Evolutionary conservation across 1,140 invertebrate genomes (phyloP).

Genomic region (Chironomus striatipennis): DNA sequence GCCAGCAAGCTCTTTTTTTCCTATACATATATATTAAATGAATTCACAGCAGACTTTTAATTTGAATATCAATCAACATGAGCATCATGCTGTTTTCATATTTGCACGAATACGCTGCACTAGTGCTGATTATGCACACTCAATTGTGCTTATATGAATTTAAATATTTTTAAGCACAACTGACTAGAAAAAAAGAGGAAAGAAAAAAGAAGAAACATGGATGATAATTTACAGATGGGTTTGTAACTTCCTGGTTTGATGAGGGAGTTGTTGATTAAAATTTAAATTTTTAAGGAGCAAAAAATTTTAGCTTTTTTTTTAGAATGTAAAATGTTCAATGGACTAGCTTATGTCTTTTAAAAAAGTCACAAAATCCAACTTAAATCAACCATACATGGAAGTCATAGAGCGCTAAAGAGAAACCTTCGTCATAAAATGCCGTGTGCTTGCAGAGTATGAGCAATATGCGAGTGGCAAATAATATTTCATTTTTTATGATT

Average conservation of each 20-base stretch:
- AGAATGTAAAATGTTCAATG: too few species aligned
- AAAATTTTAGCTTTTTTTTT: too few species aligned
- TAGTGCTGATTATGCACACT: neutral
- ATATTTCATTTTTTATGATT: slow-evolving; percentile 21
- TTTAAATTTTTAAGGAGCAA: neutral
- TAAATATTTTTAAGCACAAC: too few species aligned
- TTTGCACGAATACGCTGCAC: slow-evolving; percentile 11
- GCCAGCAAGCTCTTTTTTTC: neutral
- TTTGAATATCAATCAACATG: slow-evolving; percentile 18
- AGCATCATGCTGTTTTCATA: slow-evolving; percentile 16
- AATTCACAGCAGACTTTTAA: slow-evolving; percentile 18
- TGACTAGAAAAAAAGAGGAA: too few species aligned
- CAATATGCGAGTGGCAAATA: slow-evolving; percentile 10
- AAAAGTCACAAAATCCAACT: too few species aligned
- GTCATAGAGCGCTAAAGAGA: neutral
- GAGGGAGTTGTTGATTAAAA: neutral
- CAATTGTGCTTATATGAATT: neutral
- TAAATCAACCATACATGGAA: neutral
- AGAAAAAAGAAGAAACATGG: neutral
- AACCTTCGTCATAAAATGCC: neutral
- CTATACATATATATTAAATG: neutral
- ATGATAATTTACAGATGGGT: neutral
- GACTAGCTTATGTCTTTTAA: too few species aligned
- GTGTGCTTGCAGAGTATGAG: neutral
- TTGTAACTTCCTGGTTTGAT: neutral